Evolutionary conservation across 1,140 invertebrate species (phyloP).

Genomic region (Macrostomum lignano): DNA sequence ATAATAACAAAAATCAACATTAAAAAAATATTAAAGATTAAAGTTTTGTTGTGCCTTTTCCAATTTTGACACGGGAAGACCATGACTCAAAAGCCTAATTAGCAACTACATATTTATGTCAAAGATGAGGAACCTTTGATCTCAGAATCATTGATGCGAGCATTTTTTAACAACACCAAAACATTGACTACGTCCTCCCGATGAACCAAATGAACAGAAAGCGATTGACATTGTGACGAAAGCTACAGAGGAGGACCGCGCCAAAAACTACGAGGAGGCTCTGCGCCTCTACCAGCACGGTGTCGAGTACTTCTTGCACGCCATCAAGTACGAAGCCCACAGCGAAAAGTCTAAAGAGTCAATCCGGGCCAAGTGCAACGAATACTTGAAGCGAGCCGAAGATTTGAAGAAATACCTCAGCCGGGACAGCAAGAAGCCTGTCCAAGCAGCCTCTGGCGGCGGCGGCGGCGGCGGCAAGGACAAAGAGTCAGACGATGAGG

Average conservation of each 20-base stretch:
- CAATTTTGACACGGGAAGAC: no score
- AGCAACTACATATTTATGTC: no score
- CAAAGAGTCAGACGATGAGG: constrained; percentile 8
- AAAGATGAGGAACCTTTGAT: no score
- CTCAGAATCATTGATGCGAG: no score
- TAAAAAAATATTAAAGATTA: no score
- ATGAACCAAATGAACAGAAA: no score
- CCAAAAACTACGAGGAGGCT: constrained; percentile 89
- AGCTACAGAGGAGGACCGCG: constrained; percentile 87
- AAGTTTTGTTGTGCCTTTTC: no score
- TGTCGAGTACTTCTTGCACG: constrained; percentile 90
- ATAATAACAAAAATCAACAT: no score
- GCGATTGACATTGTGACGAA: constrained; percentile 89
- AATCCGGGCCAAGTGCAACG: constrained; percentile 61
- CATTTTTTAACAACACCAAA: no score
- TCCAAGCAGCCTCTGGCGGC: constrained; percentile 37
- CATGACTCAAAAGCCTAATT: no score
- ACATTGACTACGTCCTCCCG: no score
- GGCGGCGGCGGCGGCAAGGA: constrained; percentile 27
- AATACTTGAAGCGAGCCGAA: constrained; percentile 82
- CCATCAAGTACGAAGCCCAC: constrained; percentile 92
- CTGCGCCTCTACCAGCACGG: constrained; percentile 69
- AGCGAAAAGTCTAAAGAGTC: constrained; percentile 68
- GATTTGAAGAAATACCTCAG: constrained; percentile 75
- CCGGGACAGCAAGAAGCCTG: constrained; percentile 34